Percentiles rank a stretch among this genome's conserved stretches.
These are phyloP conservation scores for Platerodrilus igneus DNA, from an alignment of 2,888 invertebrate species.

Conservation along the genomic window DNA sequence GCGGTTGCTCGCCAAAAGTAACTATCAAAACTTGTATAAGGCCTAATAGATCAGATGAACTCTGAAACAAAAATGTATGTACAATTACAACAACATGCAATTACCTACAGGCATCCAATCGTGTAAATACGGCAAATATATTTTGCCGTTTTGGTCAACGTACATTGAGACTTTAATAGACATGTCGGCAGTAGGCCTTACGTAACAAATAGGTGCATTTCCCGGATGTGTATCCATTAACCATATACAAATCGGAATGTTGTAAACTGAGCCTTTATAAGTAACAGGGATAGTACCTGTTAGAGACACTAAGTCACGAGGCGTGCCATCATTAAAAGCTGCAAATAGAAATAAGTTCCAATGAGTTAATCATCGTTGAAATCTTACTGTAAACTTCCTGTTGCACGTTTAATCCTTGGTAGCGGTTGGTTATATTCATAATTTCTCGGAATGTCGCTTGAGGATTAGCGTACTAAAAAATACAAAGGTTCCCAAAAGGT, in stretches of 20 bases:
- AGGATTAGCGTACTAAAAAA: slow-evolving; percentile 65
- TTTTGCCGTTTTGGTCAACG: slow-evolving; percentile 92
- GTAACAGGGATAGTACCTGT: slow-evolving; percentile 90
- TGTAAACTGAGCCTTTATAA: slow-evolving; percentile 83
- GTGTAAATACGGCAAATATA: slow-evolving; percentile 94
- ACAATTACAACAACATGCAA: slow-evolving; percentile 1
- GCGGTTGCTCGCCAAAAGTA: slow-evolving; percentile 93
- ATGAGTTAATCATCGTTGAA: slow-evolving; percentile 6
- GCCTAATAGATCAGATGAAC: slow-evolving; percentile 78
- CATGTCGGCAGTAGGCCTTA: slow-evolving; percentile 93
- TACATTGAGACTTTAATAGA: slow-evolving; percentile 89
- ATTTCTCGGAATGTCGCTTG: slow-evolving; percentile 65
- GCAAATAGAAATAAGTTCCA: slow-evolving; percentile 1
- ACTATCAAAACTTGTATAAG: slow-evolving; percentile 87
- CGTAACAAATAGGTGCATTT: slow-evolving; percentile 92
- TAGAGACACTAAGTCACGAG: slow-evolving; percentile 76
- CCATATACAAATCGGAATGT: slow-evolving; percentile 96
- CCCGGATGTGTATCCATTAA: slow-evolving; percentile 95
- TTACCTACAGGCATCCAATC: slow-evolving; percentile 77
- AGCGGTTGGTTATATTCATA: slow-evolving; percentile 57
- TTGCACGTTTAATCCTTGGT: slow-evolving; percentile 61
- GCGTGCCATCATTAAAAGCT: slow-evolving; percentile 86
- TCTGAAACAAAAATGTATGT: slow-evolving; percentile 46
- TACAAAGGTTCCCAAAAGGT: slow-evolving; percentile 24
- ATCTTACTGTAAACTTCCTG: slow-evolving; percentile 66